Evolutionary conservation across 2,888 invertebrate genomes (phyloP).

Genomic region (Callinectes sapidus): DNA sequence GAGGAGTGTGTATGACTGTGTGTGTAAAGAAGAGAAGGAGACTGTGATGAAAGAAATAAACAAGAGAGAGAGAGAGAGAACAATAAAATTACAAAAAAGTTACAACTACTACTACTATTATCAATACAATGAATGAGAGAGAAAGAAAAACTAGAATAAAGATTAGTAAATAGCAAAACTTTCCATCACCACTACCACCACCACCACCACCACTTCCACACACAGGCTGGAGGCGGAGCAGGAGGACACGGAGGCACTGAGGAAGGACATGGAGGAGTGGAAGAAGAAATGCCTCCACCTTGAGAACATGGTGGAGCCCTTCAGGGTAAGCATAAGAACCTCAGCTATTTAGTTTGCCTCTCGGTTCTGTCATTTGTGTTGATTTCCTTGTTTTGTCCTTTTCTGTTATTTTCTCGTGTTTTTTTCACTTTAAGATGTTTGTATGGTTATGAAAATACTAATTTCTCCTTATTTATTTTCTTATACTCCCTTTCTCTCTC

Average conservation of each 20-base stretch:
- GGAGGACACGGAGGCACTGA: constrained; percentile 14
- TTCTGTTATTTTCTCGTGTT: not conserved
- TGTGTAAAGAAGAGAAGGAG: too few relatives aligned
- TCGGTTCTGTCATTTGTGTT: not conserved
- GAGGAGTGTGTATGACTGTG: too few relatives aligned
- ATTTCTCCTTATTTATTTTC: too few relatives aligned
- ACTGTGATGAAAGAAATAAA: too few relatives aligned
- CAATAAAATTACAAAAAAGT: not conserved
- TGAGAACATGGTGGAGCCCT: constrained; percentile 60
- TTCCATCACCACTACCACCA: too few relatives aligned
- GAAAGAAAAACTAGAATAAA: too few relatives aligned
- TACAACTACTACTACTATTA: not conserved
- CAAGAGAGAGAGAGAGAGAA: not conserved
- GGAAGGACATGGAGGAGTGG: constrained; percentile 53
- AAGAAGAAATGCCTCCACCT: constrained; percentile 58
- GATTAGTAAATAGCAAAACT: too few relatives aligned
- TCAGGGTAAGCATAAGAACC: constrained; percentile 54
- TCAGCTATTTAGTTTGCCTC: not conserved
- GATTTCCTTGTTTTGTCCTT: not conserved
- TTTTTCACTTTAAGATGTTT: not conserved
- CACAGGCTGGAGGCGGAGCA: constrained; percentile 28
- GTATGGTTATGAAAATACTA: too few relatives aligned
- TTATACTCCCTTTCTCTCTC: too few relatives aligned
- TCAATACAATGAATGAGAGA: not conserved
- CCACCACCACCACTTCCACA: not conserved